Conservation (phyloP, 2,797 vertebrate genomes). For the Cetoscarus ocellatus region DNA sequence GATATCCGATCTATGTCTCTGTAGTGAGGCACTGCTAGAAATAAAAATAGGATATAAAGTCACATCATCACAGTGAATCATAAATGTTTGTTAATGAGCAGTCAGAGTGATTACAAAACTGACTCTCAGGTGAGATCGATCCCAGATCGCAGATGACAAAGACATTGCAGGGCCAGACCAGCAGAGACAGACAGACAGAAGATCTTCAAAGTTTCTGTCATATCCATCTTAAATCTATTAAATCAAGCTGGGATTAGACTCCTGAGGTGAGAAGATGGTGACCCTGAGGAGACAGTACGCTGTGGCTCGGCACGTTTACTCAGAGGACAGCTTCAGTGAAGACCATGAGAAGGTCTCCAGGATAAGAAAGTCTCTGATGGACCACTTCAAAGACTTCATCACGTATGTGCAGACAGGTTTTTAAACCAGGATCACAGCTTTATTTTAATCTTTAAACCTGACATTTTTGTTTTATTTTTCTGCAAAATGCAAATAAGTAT, state of each 20-base stretch:
- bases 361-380: slow-evolving; percentile 81
- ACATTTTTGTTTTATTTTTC: no score
- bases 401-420: slow-evolving; percentile 78
- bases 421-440: neutral
- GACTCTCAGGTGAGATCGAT: slow-evolving; percentile 12
- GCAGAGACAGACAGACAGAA: neutral
- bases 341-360: slow-evolving; percentile 84
- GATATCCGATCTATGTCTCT: neutral
- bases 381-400: slow-evolving; percentile 83
- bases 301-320: slow-evolving; percentile 86
- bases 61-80: slow-evolving; percentile 2
- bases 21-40: neutral
- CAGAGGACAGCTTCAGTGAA: slow-evolving; percentile 83
- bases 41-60: neutral
- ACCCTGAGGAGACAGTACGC: slow-evolving; percentile 84
- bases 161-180: neutral
- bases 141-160: slow-evolving; percentile 40
- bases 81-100: slow-evolving; percentile 64
- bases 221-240: neutral
- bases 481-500: no score
- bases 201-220: neutral
- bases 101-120: slow-evolving; percentile 29
- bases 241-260: neutral
- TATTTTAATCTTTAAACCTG: neutral
- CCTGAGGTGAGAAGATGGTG: slow-evolving; percentile 68